These are phyloP conservation scores for Podarcis cretensis DNA, from an alignment of 2,113 vertebrate genomes.

Conservation along the genomic window DNA sequence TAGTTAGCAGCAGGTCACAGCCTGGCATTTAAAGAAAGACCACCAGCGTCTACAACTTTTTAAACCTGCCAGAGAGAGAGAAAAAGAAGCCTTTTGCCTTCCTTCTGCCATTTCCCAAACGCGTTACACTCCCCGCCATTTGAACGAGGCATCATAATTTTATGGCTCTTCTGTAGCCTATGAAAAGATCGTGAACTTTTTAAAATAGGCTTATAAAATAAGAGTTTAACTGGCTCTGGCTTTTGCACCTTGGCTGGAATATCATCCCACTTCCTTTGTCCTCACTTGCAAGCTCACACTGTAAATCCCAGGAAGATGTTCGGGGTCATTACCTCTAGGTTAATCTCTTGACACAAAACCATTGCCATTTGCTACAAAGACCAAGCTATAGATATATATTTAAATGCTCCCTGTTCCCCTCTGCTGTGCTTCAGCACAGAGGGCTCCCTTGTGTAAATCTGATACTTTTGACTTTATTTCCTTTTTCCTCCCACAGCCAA, in stretches of 20 bases:
- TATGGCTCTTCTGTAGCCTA: slow-evolving; percentile 48
- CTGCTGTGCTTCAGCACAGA: background rate
- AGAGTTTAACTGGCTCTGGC: slow-evolving; percentile 52
- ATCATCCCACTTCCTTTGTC: slow-evolving; percentile 26
- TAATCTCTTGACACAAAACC: slow-evolving; percentile 29
- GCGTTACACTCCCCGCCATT: slow-evolving; percentile 41
- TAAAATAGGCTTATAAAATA: slow-evolving; percentile 64
- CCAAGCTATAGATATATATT: background rate
- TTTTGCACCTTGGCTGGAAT: slow-evolving; percentile 34
- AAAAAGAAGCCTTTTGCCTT: background rate
- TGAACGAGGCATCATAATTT: slow-evolving; percentile 58
- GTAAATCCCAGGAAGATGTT: background rate
- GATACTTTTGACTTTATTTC: no score
- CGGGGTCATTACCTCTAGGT: slow-evolving; percentile 9
- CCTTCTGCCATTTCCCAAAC: slow-evolving; percentile 29
- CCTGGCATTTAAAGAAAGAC: slow-evolving; percentile 26
- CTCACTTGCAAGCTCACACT: slow-evolving; percentile 12
- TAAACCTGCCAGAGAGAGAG: background rate
- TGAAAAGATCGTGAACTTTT: slow-evolving; percentile 65
- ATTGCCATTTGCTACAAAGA: slow-evolving; percentile 1
- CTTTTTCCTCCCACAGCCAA: background rate
- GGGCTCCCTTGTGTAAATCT: background rate
- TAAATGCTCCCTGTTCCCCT: background rate
- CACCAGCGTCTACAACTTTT: slow-evolving; percentile 13
- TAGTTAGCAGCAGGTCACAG: background rate